Conservation (phyloP, 1,140 invertebrate species). For the Listronotus bonariensis region DNA sequence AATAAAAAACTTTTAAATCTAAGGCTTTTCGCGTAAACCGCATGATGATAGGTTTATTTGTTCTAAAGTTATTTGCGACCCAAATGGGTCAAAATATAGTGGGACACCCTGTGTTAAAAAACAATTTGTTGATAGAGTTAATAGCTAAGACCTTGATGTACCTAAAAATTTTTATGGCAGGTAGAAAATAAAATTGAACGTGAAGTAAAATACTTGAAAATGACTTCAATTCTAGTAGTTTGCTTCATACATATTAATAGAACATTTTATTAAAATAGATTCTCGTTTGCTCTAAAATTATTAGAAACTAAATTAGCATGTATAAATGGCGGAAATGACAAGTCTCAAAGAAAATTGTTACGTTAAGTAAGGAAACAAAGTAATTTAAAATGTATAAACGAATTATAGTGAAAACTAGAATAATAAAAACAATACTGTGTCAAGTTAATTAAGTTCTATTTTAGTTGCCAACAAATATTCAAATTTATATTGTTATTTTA, state of each 20-base stretch:
- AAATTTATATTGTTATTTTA: not conserved
- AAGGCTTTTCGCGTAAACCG: too few relatives aligned
- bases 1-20: too few relatives aligned
- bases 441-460: too few relatives aligned
- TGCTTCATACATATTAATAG: conserved; percentile 32
- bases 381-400: conserved; percentile 10
- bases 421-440: not conserved
- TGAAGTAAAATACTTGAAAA: conserved; percentile 34
- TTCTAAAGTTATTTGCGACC: too few relatives aligned
- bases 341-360: conserved; percentile 19
- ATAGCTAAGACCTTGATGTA: conserved; percentile 24
- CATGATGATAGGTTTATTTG: too few relatives aligned
- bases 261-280: conserved; percentile 29
- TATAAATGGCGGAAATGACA: conserved; percentile 34
- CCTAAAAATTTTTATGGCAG: conserved; percentile 32
- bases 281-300: conserved; percentile 20
- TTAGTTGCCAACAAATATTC: too few relatives aligned
- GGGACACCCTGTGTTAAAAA: too few relatives aligned
- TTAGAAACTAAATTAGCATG: conserved; percentile 25
- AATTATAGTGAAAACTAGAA: not conserved
- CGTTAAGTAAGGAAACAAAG: conserved; percentile 16
- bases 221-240: conserved; percentile 32
- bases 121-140: conserved; percentile 33
- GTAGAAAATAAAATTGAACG: conserved; percentile 33
- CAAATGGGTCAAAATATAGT: too few relatives aligned